Evolutionary conservation across 2,888 invertebrate genomes (phyloP), one percentile per base, ranked within the genome.

Genomic region (Cynaeus angustus): DNA sequence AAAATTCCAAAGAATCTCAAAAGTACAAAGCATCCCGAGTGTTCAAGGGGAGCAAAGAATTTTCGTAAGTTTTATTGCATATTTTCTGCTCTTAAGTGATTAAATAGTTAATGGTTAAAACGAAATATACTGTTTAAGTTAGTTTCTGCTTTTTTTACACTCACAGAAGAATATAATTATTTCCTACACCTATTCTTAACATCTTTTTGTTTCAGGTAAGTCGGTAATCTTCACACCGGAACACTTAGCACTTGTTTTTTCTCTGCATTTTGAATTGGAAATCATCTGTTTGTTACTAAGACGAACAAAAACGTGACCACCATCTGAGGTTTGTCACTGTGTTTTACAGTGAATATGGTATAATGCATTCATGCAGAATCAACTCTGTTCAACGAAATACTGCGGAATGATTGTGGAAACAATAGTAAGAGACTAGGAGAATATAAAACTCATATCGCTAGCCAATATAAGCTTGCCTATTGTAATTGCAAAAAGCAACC

Each of bases 401-500:
- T 66, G 38, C 30, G 61, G 46, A 50, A 66, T 46, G 52, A 33
- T 50, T 30, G 41, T 62, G 66, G 56, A 66, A 67, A 70, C 66
- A 70, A 66, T 70, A 62, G 66, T 50, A 26, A 61, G 28, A 48
- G 45, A 37, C 28, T 45, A 53, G 30, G 8, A 14, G 41, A 46
- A 65, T 30, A 45, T 48, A 41, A 52, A 41, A 37, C 33, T 70
- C 70, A 61, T 66, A 66, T 66, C 66, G 66, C 28, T 48, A 48
- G 30, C 62, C 70, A 61, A 66, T 70, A 56, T 26, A 48, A 64
- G 38, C 12, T 38, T 33, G 43, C 68, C 55, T 28, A 70, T 70
- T 66, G 66, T 66, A 70, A 70, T 70, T 66, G 70, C 70, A 70
- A 70, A 70, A 70, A 70, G 61, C 66, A 52, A 45, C 56, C 66